Conservation (phyloP, 1,140 invertebrate genomes). For the Drosophila sucinea region DNA sequence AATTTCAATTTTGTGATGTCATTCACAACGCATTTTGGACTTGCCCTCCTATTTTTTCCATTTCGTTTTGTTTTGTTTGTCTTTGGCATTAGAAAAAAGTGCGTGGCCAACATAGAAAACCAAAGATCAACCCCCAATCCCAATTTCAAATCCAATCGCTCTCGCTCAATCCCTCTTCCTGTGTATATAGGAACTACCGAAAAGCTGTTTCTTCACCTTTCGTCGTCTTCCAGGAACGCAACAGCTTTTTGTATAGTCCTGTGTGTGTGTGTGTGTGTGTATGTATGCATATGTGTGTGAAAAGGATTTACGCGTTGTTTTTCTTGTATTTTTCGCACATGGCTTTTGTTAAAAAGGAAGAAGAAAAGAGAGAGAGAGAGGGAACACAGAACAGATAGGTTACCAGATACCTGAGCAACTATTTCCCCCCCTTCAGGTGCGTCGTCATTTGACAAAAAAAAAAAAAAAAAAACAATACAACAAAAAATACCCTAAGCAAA, state of each 20-base stretch:
- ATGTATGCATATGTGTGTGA: too few species aligned
- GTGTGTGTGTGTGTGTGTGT: constrained; percentile 26
- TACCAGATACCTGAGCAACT: constrained; percentile 76
- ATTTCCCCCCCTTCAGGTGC: constrained; percentile 71
- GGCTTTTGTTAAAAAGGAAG: constrained; percentile 34
- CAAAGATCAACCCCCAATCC: constrained; percentile 47
- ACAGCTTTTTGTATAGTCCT: constrained; percentile 26
- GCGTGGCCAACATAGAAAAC: constrained; percentile 27
- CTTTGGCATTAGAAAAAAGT: constrained; percentile 27
- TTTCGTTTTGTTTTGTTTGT: neutral
- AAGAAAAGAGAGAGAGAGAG: neutral
- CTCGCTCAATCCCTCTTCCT: constrained; percentile 22
- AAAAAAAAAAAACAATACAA: neutral
- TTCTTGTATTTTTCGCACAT: constrained; percentile 64
- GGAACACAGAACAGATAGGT: constrained; percentile 43
- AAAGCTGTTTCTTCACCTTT: constrained; percentile 49
- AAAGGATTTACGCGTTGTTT: constrained; percentile 75
- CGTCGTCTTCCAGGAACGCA: constrained; percentile 57
- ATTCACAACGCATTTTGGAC: neutral
- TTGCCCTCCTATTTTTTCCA: neutral
- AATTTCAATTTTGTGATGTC: constrained; percentile 31
- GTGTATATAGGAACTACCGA: constrained; percentile 21
- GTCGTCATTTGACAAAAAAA: constrained; percentile 32
- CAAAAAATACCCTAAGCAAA: neutral
- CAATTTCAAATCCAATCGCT: constrained; percentile 29